A percentile compares a stretch with the other conserved stretches of the same genome.
Conservation (phyloP, 2,888 invertebrate genomes). For the Antitype chi region DNA sequence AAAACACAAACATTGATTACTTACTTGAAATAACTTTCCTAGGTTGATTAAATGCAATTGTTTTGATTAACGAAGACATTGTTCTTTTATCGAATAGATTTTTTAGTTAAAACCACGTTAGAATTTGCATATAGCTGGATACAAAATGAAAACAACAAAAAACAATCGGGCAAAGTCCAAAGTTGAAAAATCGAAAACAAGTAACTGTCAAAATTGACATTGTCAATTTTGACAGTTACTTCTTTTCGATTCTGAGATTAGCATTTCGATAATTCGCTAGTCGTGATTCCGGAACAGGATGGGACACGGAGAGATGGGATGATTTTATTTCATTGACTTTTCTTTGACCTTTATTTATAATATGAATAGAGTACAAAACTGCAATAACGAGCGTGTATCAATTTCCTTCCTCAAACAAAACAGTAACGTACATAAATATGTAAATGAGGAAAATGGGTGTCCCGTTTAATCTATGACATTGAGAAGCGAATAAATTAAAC, state of each 20-base stretch:
- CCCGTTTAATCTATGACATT: neutral
- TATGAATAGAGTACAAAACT: neutral
- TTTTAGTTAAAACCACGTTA: slow-evolving; percentile 8
- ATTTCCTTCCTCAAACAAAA: neutral
- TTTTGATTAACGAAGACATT: slow-evolving; percentile 72
- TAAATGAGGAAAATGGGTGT: neutral
- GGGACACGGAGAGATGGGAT: neutral
- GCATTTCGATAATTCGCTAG: slow-evolving; percentile 21
- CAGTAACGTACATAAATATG: neutral
- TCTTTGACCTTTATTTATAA: neutral
- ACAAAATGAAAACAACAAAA: slow-evolving; percentile 37
- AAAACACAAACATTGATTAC: slow-evolving; percentile 33
- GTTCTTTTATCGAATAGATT: neutral
- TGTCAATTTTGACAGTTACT: no score
- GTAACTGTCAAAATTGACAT: slow-evolving; percentile 33
- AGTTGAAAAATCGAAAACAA: slow-evolving; percentile 33
- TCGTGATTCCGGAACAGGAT: neutral
- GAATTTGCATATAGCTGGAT: neutral
- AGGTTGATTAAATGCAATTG: slow-evolving; percentile 66
- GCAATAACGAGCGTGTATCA: neutral
- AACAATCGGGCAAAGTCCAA: slow-evolving; percentile 55
- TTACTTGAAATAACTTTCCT: slow-evolving; percentile 69
- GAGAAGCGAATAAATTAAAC: slow-evolving; percentile 15
- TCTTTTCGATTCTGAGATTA: no score
- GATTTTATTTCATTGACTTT: neutral